A percentile compares a stretch with the other conserved stretches of the same genome.
Evolutionary conservation across 2,888 invertebrate genomes (phyloP).

Genomic region (Dioctria linearis): DNA sequence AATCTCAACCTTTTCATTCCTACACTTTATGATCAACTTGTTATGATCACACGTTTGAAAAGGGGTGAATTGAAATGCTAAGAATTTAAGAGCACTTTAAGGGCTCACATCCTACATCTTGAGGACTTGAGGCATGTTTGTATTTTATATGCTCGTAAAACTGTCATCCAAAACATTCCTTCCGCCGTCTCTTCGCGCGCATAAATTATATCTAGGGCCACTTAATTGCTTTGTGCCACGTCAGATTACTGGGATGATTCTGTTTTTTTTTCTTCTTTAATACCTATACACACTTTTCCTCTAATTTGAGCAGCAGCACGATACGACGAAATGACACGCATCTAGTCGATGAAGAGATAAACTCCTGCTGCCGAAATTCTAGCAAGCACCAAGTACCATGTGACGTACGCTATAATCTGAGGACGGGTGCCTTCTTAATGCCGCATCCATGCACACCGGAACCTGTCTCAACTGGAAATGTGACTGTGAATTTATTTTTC

Average conservation of each 20-base stretch:
- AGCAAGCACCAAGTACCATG: neutral
- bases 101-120: too few relatives aligned
- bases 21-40: too few relatives aligned
- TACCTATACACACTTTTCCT: neutral
- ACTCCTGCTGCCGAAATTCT: slow-evolving; percentile 3
- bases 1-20: too few relatives aligned
- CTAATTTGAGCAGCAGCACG: neutral
- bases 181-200: neutral
- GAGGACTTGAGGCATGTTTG: neutral
- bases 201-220: slow-evolving; percentile 5
- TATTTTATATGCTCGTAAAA: neutral
- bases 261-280: too few relatives aligned
- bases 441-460: slow-evolving; percentile 27
- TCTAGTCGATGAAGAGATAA: neutral
- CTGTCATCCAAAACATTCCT: neutral
- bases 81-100: too few relatives aligned
- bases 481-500: slow-evolving; percentile 50
- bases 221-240: slow-evolving; percentile 6
- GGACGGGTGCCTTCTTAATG: slow-evolving; percentile 26
- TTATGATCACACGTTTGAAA: too few relatives aligned
- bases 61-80: too few relatives aligned
- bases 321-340: neutral
- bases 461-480: slow-evolving; percentile 50
- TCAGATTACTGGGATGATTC: neutral
- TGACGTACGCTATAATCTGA: slow-evolving; percentile 27